Evolutionary conservation across 2,888 invertebrate genomes (phyloP), one percentile per base, ranked within the genome.

Genomic region (Heliconius cydno): DNA sequence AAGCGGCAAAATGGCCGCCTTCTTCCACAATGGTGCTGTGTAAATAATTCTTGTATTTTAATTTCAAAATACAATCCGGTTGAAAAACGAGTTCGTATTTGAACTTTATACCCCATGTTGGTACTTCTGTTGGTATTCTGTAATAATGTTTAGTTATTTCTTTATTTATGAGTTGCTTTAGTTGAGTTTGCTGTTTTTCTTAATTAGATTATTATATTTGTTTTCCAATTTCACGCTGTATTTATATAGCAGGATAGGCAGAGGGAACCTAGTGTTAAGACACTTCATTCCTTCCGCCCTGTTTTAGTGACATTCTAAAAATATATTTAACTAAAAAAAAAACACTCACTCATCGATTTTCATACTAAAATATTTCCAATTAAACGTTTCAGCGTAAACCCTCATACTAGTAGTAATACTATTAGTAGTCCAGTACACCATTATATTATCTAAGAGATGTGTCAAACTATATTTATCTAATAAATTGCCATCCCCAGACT

Each of bases 1-100:
- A 93, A 0, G 98, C 98, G 0, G 97, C 97, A 90, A 98, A 99
- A 89, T 98, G 98, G 0, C 99, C 99, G 1, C 98, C 98, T 5
- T 96, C 93, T 0, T 96, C 92, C 57, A 97, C 94, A 68, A 96
- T 93, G 0, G 96, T 96, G 85, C 96, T 96, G 73, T 96, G 97
- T 7, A 97, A 92, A 73, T 98, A 90, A 89, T 98, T 97, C 22
- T 86, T 89, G 88, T 94, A 98, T 84, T 96, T 96, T 1, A 95
- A 89, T 68, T 92, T 90, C 7, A 98, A 86, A 6, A 97, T 88
- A 28, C 90, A 92, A 84, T 97, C 96, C 0, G 97, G 96, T 19
- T 92, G 88, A 82, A 96, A 96, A 0, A 91, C 68, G 0, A 98
- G 30, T 84, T 98, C 98, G 84, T 97, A 85, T 10, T 96, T 97